Conservation (phyloP, 2,888 invertebrate genomes). For the Apamea monoglypha region DNA sequence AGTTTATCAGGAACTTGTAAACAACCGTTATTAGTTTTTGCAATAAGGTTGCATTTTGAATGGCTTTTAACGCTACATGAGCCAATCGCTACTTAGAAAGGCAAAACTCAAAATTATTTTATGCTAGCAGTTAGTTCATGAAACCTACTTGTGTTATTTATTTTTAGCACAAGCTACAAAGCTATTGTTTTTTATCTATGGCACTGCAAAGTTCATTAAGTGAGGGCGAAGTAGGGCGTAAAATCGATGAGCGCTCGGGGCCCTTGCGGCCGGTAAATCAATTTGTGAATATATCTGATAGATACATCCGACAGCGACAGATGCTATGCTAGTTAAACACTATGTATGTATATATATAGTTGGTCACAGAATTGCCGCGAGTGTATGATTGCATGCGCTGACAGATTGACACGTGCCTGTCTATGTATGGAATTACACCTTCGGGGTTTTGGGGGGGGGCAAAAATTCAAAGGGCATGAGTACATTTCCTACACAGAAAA, state of each 20-base stretch:
- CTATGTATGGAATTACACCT: background rate
- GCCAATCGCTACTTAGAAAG: background rate
- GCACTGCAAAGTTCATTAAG: conserved; percentile 70
- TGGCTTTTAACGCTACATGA: background rate
- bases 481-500: background rate
- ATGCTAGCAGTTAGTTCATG: background rate
- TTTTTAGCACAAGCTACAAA: conserved; percentile 28
- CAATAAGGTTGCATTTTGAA: conserved; percentile 16
- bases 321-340: conserved; percentile 25
- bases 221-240: conserved; percentile 71
- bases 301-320: conserved; percentile 44
- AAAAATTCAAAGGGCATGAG: background rate
- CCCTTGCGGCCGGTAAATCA: conserved; percentile 70
- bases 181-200: conserved; percentile 65
- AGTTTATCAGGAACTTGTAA: conserved; percentile 9
- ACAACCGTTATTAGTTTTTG: background rate
- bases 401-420: background rate
- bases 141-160: background rate
- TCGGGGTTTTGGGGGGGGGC: background rate
- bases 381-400: background rate
- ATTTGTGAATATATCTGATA: conserved; percentile 70
- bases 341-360: conserved; percentile 6
- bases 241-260: conserved; percentile 71
- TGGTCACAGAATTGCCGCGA: conserved; percentile 26
- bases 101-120: background rate